Evolutionary conservation across 2,113 vertebrate species (phyloP).

Genomic region (Microcebus murinus): DNA sequence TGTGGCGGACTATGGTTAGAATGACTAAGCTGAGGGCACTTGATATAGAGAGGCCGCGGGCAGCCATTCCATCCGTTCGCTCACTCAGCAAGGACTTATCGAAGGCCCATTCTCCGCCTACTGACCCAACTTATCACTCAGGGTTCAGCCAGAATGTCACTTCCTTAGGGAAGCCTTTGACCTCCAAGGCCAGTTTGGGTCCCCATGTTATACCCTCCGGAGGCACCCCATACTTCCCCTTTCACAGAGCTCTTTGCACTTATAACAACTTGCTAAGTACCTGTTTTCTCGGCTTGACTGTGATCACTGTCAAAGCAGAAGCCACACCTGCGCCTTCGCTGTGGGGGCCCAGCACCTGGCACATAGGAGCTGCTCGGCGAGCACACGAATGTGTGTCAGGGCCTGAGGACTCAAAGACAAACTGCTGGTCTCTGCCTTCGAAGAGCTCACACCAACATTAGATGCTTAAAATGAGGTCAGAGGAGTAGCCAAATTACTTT

Average conservation of each 20-base stretch:
- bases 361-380: not conserved
- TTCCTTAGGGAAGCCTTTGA: conserved; percentile 70
- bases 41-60: not conserved
- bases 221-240: conserved; percentile 59
- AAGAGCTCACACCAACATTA: not conserved
- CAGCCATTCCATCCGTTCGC: not conserved
- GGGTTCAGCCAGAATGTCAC: conserved; percentile 63
- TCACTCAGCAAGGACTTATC: not conserved
- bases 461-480: not conserved
- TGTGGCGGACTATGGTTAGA: not conserved
- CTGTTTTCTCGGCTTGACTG: not conserved
- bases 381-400: not conserved
- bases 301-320: not conserved
- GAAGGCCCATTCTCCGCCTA: not conserved
- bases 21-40: not conserved
- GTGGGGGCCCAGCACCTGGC: not conserved
- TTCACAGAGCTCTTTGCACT: conserved; percentile 47
- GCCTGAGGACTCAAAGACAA: not conserved
- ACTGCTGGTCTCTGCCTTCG: not conserved
- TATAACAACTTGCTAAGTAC: not conserved
- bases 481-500: not conserved
- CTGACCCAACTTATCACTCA: not conserved
- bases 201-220: not conserved
- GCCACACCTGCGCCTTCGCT: not conserved
- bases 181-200: conserved; percentile 65